Evolutionary conservation across 2,888 invertebrate species (phyloP).

Genomic region (Stenodera caucasica): DNA sequence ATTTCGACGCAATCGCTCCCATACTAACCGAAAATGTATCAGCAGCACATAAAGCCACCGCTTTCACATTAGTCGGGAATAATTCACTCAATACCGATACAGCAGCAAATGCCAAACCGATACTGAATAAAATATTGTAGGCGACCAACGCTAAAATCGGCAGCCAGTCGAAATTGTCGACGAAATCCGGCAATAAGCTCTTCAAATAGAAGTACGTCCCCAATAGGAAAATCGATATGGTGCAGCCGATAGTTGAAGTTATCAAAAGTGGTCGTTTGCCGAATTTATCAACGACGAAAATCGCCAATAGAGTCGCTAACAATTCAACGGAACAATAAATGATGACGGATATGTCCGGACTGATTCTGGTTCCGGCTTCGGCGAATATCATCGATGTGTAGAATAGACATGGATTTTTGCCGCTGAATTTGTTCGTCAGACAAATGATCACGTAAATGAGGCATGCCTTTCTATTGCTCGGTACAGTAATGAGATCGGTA

Average conservation of each 20-base stretch:
- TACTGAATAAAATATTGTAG: constrained; percentile 55
- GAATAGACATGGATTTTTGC: constrained; percentile 64
- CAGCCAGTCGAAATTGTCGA: constrained; percentile 50
- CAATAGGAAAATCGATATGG: constrained; percentile 52
- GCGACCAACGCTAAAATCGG: constrained; percentile 56
- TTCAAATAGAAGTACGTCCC: constrained; percentile 56
- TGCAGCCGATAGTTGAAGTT: constrained; percentile 54
- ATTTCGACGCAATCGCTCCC: constrained; percentile 55
- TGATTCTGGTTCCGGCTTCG: constrained; percentile 38
- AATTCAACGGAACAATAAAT: constrained; percentile 58
- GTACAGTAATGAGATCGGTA: constrained; percentile 60
- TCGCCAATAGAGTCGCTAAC: constrained; percentile 58
- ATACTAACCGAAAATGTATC: constrained; percentile 57
- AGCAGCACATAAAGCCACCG: constrained; percentile 60
- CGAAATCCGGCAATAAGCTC: no score
- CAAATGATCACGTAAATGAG: constrained; percentile 63
- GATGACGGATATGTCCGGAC: constrained; percentile 35
- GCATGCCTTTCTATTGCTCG: constrained; percentile 65
- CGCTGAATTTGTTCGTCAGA: constrained; percentile 60
- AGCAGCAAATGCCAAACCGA: constrained; percentile 58
- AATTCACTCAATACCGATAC: constrained; percentile 58
- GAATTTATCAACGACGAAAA: constrained; percentile 61
- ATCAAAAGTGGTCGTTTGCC: constrained; percentile 60
- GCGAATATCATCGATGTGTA: constrained; percentile 60
- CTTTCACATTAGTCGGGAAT: constrained; percentile 60